Conservation (phyloP, 2,888 invertebrate genomes). For the Synergus itoensis region DNA sequence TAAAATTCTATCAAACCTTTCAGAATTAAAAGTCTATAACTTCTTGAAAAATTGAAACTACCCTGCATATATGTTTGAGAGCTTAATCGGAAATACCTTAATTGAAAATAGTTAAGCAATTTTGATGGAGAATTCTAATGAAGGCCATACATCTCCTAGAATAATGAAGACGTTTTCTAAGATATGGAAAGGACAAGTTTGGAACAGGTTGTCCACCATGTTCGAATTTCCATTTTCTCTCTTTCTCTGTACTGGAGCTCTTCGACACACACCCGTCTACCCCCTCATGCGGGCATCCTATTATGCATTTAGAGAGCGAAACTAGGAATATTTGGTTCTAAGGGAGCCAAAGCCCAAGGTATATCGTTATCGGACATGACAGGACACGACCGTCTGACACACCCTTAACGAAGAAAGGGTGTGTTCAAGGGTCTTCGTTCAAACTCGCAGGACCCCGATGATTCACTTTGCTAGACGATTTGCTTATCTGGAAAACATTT, state of each 20-base stretch:
- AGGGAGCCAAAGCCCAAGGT: slow-evolving; percentile 72
- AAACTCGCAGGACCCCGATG: slow-evolving; percentile 68
- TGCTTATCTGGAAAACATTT: slow-evolving; percentile 74
- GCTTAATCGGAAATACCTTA: too few relatives aligned
- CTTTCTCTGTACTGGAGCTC: slow-evolving; percentile 39
- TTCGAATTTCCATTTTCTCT: slow-evolving; percentile 55
- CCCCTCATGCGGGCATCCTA: slow-evolving; percentile 74
- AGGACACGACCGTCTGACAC: slow-evolving; percentile 77
- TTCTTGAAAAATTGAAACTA: too few relatives aligned
- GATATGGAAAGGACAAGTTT: slow-evolving; percentile 48
- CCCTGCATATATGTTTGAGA: too few relatives aligned
- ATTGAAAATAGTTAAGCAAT: too few relatives aligned
- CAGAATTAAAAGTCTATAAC: too few relatives aligned
- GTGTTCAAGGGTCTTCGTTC: slow-evolving; percentile 70
- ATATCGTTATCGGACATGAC: slow-evolving; percentile 77
- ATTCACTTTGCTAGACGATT: slow-evolving; percentile 61
- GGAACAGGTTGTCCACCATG: slow-evolving; percentile 54
- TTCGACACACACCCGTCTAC: slow-evolving; percentile 21
- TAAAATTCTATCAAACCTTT: too few relatives aligned
- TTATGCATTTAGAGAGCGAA: slow-evolving; percentile 76
- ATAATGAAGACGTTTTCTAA: slow-evolving; percentile 10
- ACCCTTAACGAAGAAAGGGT: slow-evolving; percentile 66
- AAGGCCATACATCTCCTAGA: not conserved
- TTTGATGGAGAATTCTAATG: too few relatives aligned
- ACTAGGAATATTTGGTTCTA: slow-evolving; percentile 69